Evolutionary conservation across 2,113 vertebrate species (phyloP).

Genomic region (Pitta sordida): DNA sequence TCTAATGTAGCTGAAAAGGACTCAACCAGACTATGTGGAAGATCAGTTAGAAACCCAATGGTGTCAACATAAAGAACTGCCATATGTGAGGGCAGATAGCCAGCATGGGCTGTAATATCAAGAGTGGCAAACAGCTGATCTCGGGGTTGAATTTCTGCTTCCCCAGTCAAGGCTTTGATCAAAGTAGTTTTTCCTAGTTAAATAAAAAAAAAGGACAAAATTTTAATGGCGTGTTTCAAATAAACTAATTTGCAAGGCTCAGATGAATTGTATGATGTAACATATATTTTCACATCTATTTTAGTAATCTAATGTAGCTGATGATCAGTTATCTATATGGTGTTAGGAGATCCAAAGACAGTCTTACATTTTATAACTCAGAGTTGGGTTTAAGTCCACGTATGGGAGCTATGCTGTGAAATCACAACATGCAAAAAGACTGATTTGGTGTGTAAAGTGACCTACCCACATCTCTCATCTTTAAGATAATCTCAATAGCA

Average conservation of each 20-base stretch:
- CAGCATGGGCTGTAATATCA: constrained; percentile 88
- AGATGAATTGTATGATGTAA: background rate
- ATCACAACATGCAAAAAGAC: background rate
- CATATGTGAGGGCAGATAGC: constrained; percentile 80
- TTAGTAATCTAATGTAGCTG: background rate
- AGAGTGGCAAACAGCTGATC: constrained; percentile 92
- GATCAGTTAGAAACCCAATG: constrained; percentile 92
- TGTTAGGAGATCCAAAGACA: background rate
- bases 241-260: background rate
- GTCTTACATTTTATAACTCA: background rate
- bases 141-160: constrained; percentile 76
- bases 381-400: background rate
- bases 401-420: background rate
- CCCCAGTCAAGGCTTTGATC: constrained; percentile 89
- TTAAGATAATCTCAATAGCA: background rate
- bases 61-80: constrained; percentile 89
- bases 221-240: background rate
- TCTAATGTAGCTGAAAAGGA: constrained; percentile 92
- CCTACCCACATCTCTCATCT: background rate
- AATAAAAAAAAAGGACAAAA: background rate
- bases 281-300: background rate
- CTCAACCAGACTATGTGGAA: constrained; percentile 88
- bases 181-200: constrained; percentile 89
- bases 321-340: background rate
- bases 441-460: background rate